Evolutionary conservation across 2,797 vertebrate genomes (phyloP), one percentile per base, ranked within the genome.

Genomic region (Tragelaphus oryx): DNA sequence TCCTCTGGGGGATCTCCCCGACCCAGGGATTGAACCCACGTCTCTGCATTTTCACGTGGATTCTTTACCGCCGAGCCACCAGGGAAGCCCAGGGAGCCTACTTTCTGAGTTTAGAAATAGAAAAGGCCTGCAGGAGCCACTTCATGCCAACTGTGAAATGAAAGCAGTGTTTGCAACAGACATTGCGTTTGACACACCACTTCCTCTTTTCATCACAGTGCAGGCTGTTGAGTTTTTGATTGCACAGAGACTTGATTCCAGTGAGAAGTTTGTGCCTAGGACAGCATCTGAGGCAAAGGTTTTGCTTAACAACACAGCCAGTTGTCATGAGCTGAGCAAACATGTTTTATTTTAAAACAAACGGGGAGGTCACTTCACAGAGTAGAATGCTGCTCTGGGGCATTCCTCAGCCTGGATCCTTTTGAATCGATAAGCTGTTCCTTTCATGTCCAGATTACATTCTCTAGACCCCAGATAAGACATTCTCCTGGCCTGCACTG

Each of bases 331-430:
- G 41, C 65, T 80, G 96, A 33, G 94, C 95, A 97, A 96, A 79
- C 54, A 48, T 17, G 55, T 85, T 92, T 97, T 94, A 54, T 83
- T 10, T 81, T 54, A 92, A 91, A 95, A 33, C 76, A 46, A 96
- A 96, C 48, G 50, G 95, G 89, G 87, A 84, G 87, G 46, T 95
- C 95, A 57, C 76, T 52, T 4, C 30, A 80, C 87, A 14, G 75
- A 87, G 90, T 93, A 96, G 95, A 98, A 96, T 96, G 98, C 95
- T 90, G 96, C 71, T 55, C 88, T 1, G 46, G 96, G 94, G 92
- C 97, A 94, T 97, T 91, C 95, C 93, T 96, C 14, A 4, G 62
- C 11, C 0, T 11, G 76, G 24, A 84, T 97, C 48, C 59, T 62
- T 82, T 96, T 78, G 87, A 90, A 30, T 93, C 6, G 33, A 30